Conservation (phyloP, 2,113 vertebrate species). For the Amazona vittata region DNA sequence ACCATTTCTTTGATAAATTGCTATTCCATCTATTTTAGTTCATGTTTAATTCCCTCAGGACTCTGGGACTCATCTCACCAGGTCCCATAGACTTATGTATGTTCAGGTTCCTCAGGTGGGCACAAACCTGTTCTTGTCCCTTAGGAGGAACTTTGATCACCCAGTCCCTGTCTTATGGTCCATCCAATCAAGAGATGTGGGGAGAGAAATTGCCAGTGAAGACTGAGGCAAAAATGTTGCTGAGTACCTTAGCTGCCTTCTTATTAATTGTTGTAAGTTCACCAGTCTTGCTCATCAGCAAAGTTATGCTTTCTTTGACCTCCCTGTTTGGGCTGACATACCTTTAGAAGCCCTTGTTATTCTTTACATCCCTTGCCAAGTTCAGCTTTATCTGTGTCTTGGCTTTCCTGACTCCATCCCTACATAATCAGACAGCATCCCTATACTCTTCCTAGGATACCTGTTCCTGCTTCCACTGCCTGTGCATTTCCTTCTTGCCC, state of each 20-base stretch:
- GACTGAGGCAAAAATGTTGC: not conserved
- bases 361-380: not conserved
- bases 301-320: not conserved
- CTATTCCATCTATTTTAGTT: conserved; percentile 13
- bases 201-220: not conserved
- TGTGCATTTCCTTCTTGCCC: not conserved
- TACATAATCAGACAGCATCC: not conserved
- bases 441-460: not conserved
- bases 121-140: not conserved
- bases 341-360: not conserved
- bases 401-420: not conserved
- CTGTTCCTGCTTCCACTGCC: not conserved
- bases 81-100: not conserved
- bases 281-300: rapidly evolving
- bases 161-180: not conserved
- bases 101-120: not conserved
- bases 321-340: not conserved
- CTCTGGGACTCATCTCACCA: not conserved
- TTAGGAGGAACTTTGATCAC: not conserved
- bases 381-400: not conserved
- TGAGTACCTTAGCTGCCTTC: not conserved
- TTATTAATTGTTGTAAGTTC: not conserved
- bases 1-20: not conserved
- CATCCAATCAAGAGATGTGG: not conserved
- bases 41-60: not conserved